Evolutionary conservation across 2,113 vertebrate species (phyloP), one percentile per base, ranked within the genome.

Genomic region (Mesembrinibis cayennensis): DNA sequence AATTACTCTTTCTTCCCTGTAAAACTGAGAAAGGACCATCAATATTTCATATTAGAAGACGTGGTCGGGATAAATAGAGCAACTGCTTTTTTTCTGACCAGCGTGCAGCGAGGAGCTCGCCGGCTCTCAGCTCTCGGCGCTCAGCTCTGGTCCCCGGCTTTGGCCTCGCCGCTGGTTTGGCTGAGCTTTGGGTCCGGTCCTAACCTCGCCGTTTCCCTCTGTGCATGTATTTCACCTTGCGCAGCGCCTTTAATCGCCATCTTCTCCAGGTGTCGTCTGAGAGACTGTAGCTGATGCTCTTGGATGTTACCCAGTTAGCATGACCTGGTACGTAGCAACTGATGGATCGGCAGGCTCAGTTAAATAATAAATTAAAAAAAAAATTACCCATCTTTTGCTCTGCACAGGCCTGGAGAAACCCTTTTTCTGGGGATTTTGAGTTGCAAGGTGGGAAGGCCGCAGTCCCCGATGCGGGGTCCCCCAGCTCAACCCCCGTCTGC

Each of bases 81-180:
- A 77, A 4, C 59, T 58, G 61, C 5, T 44, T 53, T 32, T 62
- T 65, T 72, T 19, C 42, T 58, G 36, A 11, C 0, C 3, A 55
- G 36, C 0, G 0, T 30, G 44, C 36, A 27, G 42, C 0, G 0
- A 88, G 67, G 38, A 49, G 34, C 80, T 80, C 2, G 0, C 3
- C 0, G 15, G 40, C 40, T 13, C 40, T 42, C 40, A 42, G 40
- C 13, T 0, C 16, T 17, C 0, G 15, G 40, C 40, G 4, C 40
- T 42, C 40, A 42, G 40, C 13, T 0, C 16, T 17, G 63, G 15
- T 69, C 59, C 25, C n/a, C 0, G 1, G 34, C 66, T 25, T 50
- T 1, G 0, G 30, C 40, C 27, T 50, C 32, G 34, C 22, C 7
- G 1, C 29, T 47, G 44, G 36, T 38, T 34, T 59, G 30, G 19